phyloP scores from a whole-genome alignment of 2,888 invertebrate genomes.

The Heteromurus nitidus region DNA sequence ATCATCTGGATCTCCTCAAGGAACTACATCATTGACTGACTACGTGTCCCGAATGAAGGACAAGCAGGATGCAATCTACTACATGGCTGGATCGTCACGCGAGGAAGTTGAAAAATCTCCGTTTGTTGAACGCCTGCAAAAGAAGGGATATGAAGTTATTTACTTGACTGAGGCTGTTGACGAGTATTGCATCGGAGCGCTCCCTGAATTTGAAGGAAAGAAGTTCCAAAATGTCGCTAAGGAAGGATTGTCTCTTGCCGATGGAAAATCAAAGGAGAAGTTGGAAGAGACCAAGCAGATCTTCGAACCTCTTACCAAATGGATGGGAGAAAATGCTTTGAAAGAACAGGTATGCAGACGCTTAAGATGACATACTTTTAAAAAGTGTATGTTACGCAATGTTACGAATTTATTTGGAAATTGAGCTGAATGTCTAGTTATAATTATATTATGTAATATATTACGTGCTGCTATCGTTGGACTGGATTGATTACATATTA shows the following conservation, averaged over 20 bases:
- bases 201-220: slow-evolving; percentile 98
- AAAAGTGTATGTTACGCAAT: background rate
- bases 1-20: slow-evolving; percentile 82
- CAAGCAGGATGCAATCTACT: slow-evolving; percentile 95
- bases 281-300: slow-evolving; percentile 85
- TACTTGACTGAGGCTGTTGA: slow-evolving; percentile 97
- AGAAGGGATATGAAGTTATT: slow-evolving; percentile 96
- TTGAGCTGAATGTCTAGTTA: background rate
- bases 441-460: slow-evolving; percentile 3
- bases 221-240: slow-evolving; percentile 99
- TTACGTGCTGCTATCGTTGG: slow-evolving; percentile 33
- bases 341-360: slow-evolving; percentile 87
- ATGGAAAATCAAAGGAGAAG: slow-evolving; percentile 84
- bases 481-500: slow-evolving; percentile 25
- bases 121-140: slow-evolving; percentile 94
- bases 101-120: slow-evolving; percentile 91
- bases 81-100: slow-evolving; percentile 92
- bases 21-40: slow-evolving; percentile 84
- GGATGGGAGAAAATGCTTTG: slow-evolving; percentile 89
- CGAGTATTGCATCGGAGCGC: slow-evolving; percentile 95
- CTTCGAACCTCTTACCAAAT: slow-evolving; percentile 92
- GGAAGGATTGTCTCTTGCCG: slow-evolving; percentile 93
- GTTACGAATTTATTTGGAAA: background rate
- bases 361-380: slow-evolving; percentile 71
- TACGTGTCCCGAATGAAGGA: slow-evolving; percentile 97